These are phyloP conservation scores for Erebia epiphron DNA, from an alignment of 2,888 invertebrate species.

Conservation along the genomic window DNA sequence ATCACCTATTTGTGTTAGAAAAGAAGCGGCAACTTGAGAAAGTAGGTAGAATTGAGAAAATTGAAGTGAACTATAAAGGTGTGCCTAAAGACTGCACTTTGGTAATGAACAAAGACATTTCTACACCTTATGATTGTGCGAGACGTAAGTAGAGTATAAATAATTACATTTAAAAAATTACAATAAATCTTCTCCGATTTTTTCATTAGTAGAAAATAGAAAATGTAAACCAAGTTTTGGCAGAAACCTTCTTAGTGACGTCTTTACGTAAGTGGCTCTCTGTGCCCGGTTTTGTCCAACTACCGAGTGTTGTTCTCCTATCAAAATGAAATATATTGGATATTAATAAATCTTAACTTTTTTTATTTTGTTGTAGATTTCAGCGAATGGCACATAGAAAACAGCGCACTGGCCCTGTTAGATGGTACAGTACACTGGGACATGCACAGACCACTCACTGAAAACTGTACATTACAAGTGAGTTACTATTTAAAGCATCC, in stretches of 20 bases:
- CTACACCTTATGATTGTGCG: slow-evolving; percentile 96
- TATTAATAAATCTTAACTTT: no score
- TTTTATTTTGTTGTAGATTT: slow-evolving; percentile 83
- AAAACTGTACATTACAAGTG: slow-evolving; percentile 74
- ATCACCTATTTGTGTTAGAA: slow-evolving; percentile 90
- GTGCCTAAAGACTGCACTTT: slow-evolving; percentile 88
- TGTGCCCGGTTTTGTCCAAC: no score
- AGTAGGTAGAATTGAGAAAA: slow-evolving; percentile 95
- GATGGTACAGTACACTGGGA: slow-evolving; percentile 93
- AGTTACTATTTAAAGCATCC: slow-evolving; percentile 33
- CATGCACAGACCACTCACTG: slow-evolving; percentile 92
- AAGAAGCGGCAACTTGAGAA: slow-evolving; percentile 87
- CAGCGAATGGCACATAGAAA: slow-evolving; percentile 86
- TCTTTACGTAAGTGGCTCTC: no score
- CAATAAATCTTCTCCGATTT: no score
- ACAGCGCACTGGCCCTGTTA: slow-evolving; percentile 90
- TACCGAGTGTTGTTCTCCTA: no score
- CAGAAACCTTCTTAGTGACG: no score
- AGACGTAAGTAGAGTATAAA: slow-evolving; percentile 84
- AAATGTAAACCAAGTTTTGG: no score
- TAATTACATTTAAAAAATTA: neutral
- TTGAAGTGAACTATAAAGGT: slow-evolving; percentile 91
- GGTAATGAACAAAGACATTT: slow-evolving; percentile 95
- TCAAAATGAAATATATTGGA: no score
- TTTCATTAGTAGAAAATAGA: no score